Conservation (phyloP, 2,888 invertebrate species). For the Stenodema calcarata region DNA sequence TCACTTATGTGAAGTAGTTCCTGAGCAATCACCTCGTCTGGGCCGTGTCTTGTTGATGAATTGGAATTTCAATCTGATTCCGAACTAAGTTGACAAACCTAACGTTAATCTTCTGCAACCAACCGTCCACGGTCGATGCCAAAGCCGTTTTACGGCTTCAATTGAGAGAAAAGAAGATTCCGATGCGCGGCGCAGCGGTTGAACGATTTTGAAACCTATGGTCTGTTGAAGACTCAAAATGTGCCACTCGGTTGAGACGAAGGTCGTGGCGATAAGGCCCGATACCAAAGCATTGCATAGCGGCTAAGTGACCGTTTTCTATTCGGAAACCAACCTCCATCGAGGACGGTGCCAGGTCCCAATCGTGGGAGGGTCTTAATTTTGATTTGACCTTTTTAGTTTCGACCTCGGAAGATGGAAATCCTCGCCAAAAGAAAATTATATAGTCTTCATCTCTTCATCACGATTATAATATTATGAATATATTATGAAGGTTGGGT, state of each 20-base stretch:
- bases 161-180: background rate
- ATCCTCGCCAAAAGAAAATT: too few species aligned
- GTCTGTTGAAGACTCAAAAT: background rate
- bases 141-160: background rate
- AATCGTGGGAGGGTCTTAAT: background rate
- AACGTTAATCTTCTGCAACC: background rate
- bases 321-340: background rate
- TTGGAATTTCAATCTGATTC: background rate
- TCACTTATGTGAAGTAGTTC: too few species aligned
- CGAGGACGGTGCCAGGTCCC: background rate
- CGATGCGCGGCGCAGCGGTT: background rate
- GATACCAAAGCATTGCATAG: background rate
- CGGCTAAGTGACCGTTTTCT: conserved; percentile 31
- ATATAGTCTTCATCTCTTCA: too few species aligned
- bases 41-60: background rate
- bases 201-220: background rate
- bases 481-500: too few species aligned
- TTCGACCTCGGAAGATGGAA: background rate
- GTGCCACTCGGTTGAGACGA: background rate
- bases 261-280: background rate
- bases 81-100: background rate
- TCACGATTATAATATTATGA: too few species aligned
- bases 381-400: background rate
- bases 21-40: too few species aligned
- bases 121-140: background rate